These are phyloP conservation scores for Melanerpes formicivorus DNA, from an alignment of 2,113 vertebrate genomes.

Conservation along the genomic window DNA sequence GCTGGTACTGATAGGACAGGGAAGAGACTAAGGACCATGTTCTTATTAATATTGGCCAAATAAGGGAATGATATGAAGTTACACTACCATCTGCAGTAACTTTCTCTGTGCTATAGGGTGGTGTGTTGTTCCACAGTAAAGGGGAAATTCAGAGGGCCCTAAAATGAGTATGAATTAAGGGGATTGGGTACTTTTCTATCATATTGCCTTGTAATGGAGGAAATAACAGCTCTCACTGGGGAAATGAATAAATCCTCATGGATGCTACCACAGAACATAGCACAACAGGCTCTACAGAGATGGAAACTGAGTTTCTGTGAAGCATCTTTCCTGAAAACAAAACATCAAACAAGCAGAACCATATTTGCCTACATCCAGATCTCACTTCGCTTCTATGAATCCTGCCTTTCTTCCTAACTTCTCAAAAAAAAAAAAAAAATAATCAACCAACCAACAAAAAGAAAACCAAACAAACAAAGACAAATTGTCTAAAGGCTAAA, in stretches of 20 bases:
- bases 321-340: neutral
- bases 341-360: neutral
- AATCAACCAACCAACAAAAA: neutral
- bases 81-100: neutral
- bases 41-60: neutral
- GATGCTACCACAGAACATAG: neutral
- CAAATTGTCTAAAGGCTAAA: neutral
- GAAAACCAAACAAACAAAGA: neutral
- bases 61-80: fast-evolving
- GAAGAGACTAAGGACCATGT: neutral
- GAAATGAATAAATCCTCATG: neutral
- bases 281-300: neutral
- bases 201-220: neutral
- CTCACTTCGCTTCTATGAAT: neutral
- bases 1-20: neutral
- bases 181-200: neutral
- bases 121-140: neutral
- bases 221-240: neutral
- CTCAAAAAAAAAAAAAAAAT: neutral
- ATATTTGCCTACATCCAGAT: neutral
- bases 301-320: neutral
- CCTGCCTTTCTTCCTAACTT: neutral
- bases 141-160: neutral
- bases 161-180: neutral
- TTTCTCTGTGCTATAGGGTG: neutral